Evolutionary conservation across 2,888 invertebrate species (phyloP).

Genomic region (Heteromyza rotundicornis): DNA sequence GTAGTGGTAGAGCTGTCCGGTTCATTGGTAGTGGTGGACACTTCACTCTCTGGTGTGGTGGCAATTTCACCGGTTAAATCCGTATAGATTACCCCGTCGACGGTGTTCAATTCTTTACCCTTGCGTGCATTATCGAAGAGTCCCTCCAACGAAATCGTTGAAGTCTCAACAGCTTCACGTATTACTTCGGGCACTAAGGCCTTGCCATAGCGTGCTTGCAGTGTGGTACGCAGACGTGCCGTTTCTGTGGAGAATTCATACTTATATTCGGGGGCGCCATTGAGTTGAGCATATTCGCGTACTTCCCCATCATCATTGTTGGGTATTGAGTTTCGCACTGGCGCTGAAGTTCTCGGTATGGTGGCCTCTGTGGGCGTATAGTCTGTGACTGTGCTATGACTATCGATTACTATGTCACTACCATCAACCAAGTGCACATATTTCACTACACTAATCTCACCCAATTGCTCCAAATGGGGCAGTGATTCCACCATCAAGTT

Average conservation of each 20-base stretch:
- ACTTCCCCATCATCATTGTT: conserved; percentile 19
- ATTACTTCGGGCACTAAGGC: conserved; percentile 57
- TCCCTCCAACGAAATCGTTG: conserved; percentile 73
- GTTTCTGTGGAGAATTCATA: conserved; percentile 16
- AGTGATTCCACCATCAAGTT: conserved; percentile 67
- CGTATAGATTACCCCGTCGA: conserved; percentile 56
- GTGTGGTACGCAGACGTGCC: conserved; percentile 7
- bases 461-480: conserved; percentile 71
- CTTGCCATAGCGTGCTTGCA: conserved; percentile 46
- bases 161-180: conserved; percentile 65
- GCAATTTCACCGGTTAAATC: conserved; percentile 31
- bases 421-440: conserved; percentile 71
- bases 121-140: conserved; percentile 67
- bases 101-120: conserved; percentile 51
- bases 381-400: conserved; percentile 61
- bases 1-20: not conserved
- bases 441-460: conserved; percentile 73
- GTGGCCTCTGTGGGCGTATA: conserved; percentile 56
- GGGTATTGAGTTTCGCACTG: conserved; percentile 50
- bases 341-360: conserved; percentile 29
- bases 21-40: conserved; percentile 34
- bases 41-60: conserved; percentile 52
- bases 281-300: conserved; percentile 22
- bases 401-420: conserved; percentile 56
- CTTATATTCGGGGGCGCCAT: conserved; percentile 9